phyloP scores from a whole-genome alignment of 2,888 invertebrate genomes.

The Phaedon cochleariae region DNA sequence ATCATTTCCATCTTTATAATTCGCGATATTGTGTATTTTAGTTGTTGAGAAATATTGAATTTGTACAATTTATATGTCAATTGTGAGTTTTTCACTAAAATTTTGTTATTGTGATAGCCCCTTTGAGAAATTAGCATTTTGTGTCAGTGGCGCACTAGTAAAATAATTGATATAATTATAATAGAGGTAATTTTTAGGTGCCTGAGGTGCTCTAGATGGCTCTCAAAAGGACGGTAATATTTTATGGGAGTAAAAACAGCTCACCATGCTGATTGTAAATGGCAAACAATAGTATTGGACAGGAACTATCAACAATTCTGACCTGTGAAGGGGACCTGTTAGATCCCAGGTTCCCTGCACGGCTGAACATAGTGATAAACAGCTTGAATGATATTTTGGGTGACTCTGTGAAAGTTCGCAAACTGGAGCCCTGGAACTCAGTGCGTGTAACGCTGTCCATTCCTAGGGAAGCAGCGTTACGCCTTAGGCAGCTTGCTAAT shows the following conservation, averaged over 20 bases:
- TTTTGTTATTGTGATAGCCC: neutral
- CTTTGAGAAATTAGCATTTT: neutral
- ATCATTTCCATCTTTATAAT: conserved; percentile 64
- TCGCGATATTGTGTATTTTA: conserved; percentile 54
- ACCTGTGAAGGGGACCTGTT: conserved; percentile 91
- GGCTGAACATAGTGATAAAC: conserved; percentile 79
- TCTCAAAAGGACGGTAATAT: conserved; percentile 35
- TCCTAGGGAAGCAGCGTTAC: conserved; percentile 93
- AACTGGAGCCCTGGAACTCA: conserved; percentile 98
- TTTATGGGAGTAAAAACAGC: conserved; percentile 37
- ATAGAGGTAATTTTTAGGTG: conserved; percentile 33
- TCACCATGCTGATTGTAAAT: conserved; percentile 62
- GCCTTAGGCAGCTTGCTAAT: conserved; percentile 89
- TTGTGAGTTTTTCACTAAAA: neutral
- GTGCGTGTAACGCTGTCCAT: conserved; percentile 97
- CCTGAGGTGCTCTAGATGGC: conserved; percentile 60
- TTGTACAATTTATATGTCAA: conserved; percentile 15
- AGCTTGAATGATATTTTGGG: conserved; percentile 79
- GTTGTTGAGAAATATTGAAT: conserved; percentile 28
- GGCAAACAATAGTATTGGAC: conserved; percentile 89
- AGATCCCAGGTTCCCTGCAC: conserved; percentile 86
- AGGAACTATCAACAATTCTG: conserved; percentile 76
- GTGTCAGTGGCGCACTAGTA: neutral
- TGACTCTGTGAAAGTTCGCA: conserved; percentile 69
- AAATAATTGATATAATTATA: conserved; percentile 12